Conservation (phyloP, 1,140 invertebrate genomes). For the Drosophila miranda region DNA sequence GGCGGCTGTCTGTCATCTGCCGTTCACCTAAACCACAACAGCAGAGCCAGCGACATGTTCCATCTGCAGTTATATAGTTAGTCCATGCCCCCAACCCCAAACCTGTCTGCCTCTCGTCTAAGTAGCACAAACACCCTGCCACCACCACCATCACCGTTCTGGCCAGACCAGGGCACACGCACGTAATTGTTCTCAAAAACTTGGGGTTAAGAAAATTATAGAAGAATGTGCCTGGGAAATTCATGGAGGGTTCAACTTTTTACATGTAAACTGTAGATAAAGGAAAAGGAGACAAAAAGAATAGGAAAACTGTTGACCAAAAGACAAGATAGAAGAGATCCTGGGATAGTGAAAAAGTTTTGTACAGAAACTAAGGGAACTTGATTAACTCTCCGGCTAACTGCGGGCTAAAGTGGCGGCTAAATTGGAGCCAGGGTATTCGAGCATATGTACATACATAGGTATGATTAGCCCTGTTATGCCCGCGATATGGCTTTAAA, state of each 20-base stretch:
- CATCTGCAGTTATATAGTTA: conserved; percentile 52
- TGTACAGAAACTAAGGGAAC: background rate
- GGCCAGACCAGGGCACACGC: conserved; percentile 39
- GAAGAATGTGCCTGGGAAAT: conserved; percentile 59
- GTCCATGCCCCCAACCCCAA: background rate
- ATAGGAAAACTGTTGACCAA: conserved; percentile 55
- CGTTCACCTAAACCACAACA: conserved; percentile 57
- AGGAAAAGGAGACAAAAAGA: conserved; percentile 26
- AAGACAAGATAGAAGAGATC: conserved; percentile 31
- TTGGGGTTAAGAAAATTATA: conserved; percentile 70
- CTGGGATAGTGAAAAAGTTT: too few relatives aligned
- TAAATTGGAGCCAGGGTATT: too few relatives aligned
- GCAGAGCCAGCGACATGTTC: conserved; percentile 65
- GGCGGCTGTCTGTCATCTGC: conserved; percentile 57
- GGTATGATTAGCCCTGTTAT: too few relatives aligned
- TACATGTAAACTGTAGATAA: conserved; percentile 48
- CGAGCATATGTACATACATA: too few relatives aligned
- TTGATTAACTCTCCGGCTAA: background rate
- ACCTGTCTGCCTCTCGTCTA: conserved; percentile 25
- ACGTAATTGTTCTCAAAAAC: conserved; percentile 73
- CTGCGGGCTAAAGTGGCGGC: too few relatives aligned
- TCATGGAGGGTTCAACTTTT: conserved; percentile 58
- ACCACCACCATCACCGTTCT: too few relatives aligned
- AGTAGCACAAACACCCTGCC: conserved; percentile 20
- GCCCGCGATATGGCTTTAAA: too few relatives aligned